Base-by-base conservation (phyloP, 2,888 invertebrate species). In the Drosophila demipolita region DNA sequence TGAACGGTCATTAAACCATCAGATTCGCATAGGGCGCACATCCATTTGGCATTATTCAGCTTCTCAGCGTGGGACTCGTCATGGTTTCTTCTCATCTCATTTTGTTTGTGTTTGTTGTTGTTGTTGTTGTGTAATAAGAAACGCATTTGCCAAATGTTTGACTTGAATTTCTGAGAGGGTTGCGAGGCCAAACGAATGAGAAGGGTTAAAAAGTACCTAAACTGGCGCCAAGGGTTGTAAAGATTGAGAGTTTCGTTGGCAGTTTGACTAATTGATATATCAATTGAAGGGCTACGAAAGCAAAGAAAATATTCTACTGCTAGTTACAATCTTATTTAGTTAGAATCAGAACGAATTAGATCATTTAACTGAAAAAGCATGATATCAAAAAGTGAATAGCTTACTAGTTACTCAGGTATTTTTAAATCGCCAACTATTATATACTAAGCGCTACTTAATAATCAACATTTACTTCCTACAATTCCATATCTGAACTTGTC, bases 1-100 rank as follows among this genome's bases (percentile, higher is more conserved):
- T 83, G 89, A 69, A 29, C 50, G 57, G 48, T 57, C 70, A 78
- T 78, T 70, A 78, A 78, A 62, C 80, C 88, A 83, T 83, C 80
- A 88, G 85, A 86, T 75, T 82, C 88, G 50, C 74, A 87, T 82
- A 62, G 67, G 63, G n/a, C 70, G 36, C 64, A 60, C 68, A 72
- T 74, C 66, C 52, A 74, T 77, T 74, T 64, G 73, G 35, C 77
- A 65, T 73, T 55, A 66, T 65, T 48, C 20, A 20, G 15, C 49
- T 9, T 32, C 32, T 29, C 29, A 15, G 5, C 20, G 8, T 35
- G 32, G 17, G 38, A 9, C 42, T 12, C 52, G 55, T 38, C 58
- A 33, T 36, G 62, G 38, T 52, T n/a, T 36, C 3, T 32, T 35
- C 12, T 5, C n/a, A 11, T 8, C 32, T 50, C 29, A 36, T 12